These are phyloP conservation scores for Calephelis nemesis DNA, from an alignment of 1,140 invertebrate genomes.

Conservation along the genomic window DNA sequence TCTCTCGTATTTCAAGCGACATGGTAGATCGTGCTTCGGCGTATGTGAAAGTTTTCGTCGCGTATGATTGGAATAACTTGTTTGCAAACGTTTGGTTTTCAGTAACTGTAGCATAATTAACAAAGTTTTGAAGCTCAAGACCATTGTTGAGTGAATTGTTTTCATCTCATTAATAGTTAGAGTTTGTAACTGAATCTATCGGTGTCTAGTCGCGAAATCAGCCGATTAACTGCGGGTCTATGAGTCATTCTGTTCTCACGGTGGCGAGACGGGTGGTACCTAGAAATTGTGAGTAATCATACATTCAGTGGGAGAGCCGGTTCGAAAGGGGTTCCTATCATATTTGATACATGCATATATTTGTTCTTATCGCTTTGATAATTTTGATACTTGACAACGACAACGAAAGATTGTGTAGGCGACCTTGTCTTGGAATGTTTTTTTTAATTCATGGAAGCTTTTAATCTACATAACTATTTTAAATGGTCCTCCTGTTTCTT, in stretches of 20 bases:
- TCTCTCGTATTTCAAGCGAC: conserved; percentile 6
- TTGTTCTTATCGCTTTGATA: neutral
- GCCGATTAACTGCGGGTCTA: conserved; percentile 39
- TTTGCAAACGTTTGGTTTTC: conserved; percentile 37
- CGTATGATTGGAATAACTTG: conserved; percentile 36
- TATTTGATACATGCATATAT: conserved; percentile 5
- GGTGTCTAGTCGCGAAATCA: conserved; percentile 29
- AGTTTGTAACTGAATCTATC: conserved; percentile 23
- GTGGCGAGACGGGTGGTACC: conserved; percentile 47
- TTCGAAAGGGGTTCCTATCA: conserved; percentile 28
- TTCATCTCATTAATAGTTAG: conserved; percentile 32
- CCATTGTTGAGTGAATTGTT: conserved; percentile 29
- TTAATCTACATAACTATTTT: no score
- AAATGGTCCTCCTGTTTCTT: no score
- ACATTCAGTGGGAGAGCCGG: conserved; percentile 34
- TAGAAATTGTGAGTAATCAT: conserved; percentile 63
- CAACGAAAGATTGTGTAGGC: no score
- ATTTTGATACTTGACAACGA: neutral
- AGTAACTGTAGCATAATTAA: conserved; percentile 31
- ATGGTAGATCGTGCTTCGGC: conserved; percentile 26
- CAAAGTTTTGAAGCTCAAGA: conserved; percentile 30
- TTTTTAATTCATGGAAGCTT: no score
- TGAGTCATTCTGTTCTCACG: conserved; percentile 70
- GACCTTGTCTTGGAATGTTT: no score
- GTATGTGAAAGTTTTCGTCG: conserved; percentile 28